A percentile compares a stretch with the other conserved stretches of the same genome.
Evolutionary conservation across 37 sponge, comb jelly and placozoan species (phyloP).

Genomic region (Halichondria panicea): DNA sequence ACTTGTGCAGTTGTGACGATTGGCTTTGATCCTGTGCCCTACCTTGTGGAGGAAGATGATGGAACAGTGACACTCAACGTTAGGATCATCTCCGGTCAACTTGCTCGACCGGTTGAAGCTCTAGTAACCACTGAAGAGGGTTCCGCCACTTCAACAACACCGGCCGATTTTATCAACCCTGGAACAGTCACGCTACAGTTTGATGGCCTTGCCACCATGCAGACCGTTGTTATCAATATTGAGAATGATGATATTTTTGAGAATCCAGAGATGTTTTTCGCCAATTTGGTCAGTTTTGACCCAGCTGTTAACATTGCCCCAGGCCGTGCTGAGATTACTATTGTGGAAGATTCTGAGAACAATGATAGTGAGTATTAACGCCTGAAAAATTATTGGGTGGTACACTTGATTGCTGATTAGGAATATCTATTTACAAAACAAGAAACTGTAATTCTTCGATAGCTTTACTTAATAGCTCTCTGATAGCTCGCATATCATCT

Average conservation of each 20-base stretch:
- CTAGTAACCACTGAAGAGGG: slow-evolving; percentile 24
- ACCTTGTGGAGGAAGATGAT: slow-evolving; percentile 20
- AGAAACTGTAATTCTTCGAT: no score
- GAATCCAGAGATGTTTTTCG: slow-evolving; percentile 9
- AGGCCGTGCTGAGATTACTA: neutral
- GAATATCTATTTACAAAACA: no score
- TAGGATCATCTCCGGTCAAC: slow-evolving; percentile 9
- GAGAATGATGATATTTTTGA: slow-evolving; percentile 19
- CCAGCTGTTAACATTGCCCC: neutral
- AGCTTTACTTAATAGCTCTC: no score
- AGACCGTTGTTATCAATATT: neutral
- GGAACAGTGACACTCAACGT: slow-evolving; percentile 13
- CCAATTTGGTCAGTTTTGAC: neutral
- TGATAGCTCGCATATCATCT: neutral
- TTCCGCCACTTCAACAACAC: slow-evolving; percentile 22
- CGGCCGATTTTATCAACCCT: neutral
- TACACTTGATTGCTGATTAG: no score
- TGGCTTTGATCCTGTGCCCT: neutral
- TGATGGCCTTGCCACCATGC: neutral
- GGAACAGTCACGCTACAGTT: slow-evolving; percentile 8
- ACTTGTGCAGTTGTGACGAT: slow-evolving; percentile 18
- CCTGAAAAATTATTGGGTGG: no score
- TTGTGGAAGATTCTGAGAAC: no score
- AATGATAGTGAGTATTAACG: slow-evolving; percentile 22
- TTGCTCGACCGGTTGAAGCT: slow-evolving; percentile 9